phyloP scores from a whole-genome alignment of 2,113 vertebrate genomes.

The Takifugu flavidus region DNA sequence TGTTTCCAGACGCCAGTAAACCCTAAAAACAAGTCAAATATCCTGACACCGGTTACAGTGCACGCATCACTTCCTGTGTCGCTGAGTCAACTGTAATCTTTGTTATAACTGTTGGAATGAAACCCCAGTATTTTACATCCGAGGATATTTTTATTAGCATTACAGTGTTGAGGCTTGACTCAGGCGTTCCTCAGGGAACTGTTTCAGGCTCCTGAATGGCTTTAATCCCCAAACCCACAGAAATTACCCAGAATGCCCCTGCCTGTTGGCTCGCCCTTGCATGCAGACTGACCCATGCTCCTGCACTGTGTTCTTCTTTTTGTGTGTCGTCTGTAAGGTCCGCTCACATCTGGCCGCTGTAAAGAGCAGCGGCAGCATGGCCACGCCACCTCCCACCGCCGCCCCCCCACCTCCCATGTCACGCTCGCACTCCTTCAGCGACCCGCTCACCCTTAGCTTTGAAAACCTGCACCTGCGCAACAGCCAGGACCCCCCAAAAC shows the following conservation, averaged over 20 bases:
- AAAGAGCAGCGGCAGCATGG: slow-evolving; percentile 82
- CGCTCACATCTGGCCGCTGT: slow-evolving; percentile 92
- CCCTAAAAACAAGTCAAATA: no score
- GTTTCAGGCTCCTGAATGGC: not conserved
- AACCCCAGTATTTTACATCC: not conserved
- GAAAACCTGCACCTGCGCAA: slow-evolving; percentile 90
- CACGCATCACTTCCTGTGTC: no score
- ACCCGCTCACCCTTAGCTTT: slow-evolving; percentile 87
- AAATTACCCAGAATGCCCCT: slow-evolving; percentile 1
- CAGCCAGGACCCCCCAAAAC: slow-evolving; percentile 81
- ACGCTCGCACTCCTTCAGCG: slow-evolving; percentile 89
- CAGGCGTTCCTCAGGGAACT: not conserved
- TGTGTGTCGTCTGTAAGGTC: slow-evolving; percentile 80
- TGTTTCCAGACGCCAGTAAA: no score
- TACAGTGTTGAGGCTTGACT: not conserved
- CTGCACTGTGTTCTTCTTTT: slow-evolving; percentile 79
- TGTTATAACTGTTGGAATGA: no score
- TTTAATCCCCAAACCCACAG: slow-evolving; percentile 17
- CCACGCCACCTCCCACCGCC: slow-evolving; percentile 28
- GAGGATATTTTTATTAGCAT: not conserved
- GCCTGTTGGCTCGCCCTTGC: slow-evolving; percentile 29
- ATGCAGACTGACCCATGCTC: slow-evolving; percentile 67
- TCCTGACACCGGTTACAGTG: no score
- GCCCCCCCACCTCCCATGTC: slow-evolving; percentile 76
- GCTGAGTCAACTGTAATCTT: no score